These are phyloP conservation scores for Nephila pilipes DNA, from an alignment of 1,140 invertebrate genomes.

Conservation along the genomic window DNA sequence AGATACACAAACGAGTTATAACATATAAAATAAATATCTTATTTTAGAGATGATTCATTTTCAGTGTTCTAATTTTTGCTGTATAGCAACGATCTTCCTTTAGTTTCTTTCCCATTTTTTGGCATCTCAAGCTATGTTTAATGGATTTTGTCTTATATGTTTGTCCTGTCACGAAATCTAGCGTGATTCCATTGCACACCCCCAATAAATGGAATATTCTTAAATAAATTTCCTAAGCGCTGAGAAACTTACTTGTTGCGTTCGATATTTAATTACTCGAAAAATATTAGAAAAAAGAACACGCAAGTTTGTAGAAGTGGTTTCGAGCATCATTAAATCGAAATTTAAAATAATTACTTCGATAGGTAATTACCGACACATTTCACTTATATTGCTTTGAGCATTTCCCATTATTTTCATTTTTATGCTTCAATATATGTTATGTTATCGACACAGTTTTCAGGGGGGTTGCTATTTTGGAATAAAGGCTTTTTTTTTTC, in stretches of 20 bases:
- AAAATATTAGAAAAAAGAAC: constrained; percentile 40
- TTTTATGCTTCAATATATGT: background rate
- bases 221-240: constrained; percentile 8
- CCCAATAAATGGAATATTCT: constrained; percentile 41
- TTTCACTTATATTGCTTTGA: constrained; percentile 28
- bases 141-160: constrained; percentile 35
- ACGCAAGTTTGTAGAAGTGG: constrained; percentile 37
- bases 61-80: background rate
- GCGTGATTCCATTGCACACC: constrained; percentile 21
- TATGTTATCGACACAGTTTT: background rate
- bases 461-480: background rate
- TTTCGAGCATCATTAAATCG: constrained; percentile 35
- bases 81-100: background rate
- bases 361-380: constrained; percentile 35
- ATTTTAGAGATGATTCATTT: background rate
- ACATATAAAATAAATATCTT: background rate
- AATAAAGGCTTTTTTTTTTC: background rate
- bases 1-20: background rate
- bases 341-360: constrained; percentile 32
- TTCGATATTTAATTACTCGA: constrained; percentile 38
- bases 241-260: constrained; percentile 19
- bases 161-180: constrained; percentile 18
- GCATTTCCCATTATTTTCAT: constrained; percentile 30
- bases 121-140: constrained; percentile 18
- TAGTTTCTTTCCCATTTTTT: background rate